A percentile compares a stretch with the other conserved stretches of the same genome.
Conservation (phyloP, 2,797 vertebrate genomes). For the Salarias fasciatus region DNA sequence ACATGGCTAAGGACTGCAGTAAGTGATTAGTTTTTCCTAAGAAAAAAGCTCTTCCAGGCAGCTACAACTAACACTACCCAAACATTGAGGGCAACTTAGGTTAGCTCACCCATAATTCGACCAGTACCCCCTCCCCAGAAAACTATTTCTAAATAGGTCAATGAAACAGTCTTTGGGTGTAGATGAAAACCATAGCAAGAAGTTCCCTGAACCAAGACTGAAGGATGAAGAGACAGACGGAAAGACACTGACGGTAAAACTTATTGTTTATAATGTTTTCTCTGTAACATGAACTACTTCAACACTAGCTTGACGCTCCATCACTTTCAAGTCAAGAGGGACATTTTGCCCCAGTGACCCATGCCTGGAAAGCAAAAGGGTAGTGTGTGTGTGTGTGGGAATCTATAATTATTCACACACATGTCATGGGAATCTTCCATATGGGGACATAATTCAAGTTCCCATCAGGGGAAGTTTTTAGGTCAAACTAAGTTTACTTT, state of each 20-base stretch:
- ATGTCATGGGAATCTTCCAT: no score
- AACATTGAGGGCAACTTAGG: constrained; percentile 54
- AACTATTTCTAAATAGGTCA: constrained; percentile 49
- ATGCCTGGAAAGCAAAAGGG: constrained; percentile 45
- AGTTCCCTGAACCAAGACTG: not conserved
- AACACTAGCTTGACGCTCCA: constrained; percentile 38
- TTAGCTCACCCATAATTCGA: constrained; percentile 37
- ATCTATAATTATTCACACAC: no score
- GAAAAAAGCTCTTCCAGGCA: constrained; percentile 33
- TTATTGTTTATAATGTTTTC: constrained; percentile 32
- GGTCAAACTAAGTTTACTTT: no score
- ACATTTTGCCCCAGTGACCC: constrained; percentile 51
- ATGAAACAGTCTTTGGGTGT: constrained; percentile 14
- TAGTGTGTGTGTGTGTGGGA: constrained; percentile 17
- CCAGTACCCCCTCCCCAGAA: constrained; percentile 8
- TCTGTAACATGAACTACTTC: constrained; percentile 35
- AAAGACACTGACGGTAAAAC: constrained; percentile 4
- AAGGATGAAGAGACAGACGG: constrained; percentile 13
- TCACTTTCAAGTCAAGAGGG: constrained; percentile 56
- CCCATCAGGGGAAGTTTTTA: no score
- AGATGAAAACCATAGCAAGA: not conserved
- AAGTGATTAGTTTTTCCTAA: constrained; percentile 55
- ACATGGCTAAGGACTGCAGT: constrained; percentile 55
- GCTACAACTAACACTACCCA: constrained; percentile 26
- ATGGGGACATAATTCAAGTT: no score